Evolutionary conservation across 2,113 vertebrate species (phyloP).

Genomic region (Platysteira castanea): DNA sequence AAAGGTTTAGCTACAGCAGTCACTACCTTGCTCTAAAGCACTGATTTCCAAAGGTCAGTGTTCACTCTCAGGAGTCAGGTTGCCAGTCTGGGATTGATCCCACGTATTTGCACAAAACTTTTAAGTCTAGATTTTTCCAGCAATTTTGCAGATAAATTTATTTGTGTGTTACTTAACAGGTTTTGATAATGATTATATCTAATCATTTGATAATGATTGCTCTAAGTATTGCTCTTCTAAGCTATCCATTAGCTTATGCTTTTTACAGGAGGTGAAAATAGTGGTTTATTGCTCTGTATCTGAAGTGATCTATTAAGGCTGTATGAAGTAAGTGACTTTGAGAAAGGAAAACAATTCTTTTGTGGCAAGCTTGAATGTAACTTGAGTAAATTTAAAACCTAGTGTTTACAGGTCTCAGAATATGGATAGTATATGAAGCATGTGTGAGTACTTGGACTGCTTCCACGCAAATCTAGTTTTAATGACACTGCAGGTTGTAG

Average conservation of each 20-base stretch:
- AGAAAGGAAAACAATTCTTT: background rate
- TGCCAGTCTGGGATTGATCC: background rate
- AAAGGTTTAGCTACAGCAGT: background rate
- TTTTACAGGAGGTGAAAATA: background rate
- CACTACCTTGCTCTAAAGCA: background rate
- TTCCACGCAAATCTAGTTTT: background rate
- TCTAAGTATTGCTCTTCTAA: background rate
- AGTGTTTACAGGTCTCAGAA: background rate
- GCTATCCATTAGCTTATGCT: background rate
- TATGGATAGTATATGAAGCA: accelerated
- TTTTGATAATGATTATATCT: background rate
- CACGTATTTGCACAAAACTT: background rate
- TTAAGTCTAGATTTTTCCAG: background rate
- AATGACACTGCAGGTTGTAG: background rate
- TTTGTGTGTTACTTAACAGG: background rate
- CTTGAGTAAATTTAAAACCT: background rate
- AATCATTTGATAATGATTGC: background rate
- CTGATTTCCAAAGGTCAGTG: background rate
- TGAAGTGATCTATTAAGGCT: background rate
- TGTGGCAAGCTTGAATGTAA: background rate
- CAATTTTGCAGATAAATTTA: background rate
- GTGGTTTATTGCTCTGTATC: background rate
- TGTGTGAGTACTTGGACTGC: background rate
- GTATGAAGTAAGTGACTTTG: background rate
- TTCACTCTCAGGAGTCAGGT: background rate